Evolutionary conservation across 2,113 vertebrate species (phyloP).

Genomic region (Danio rerio): DNA sequence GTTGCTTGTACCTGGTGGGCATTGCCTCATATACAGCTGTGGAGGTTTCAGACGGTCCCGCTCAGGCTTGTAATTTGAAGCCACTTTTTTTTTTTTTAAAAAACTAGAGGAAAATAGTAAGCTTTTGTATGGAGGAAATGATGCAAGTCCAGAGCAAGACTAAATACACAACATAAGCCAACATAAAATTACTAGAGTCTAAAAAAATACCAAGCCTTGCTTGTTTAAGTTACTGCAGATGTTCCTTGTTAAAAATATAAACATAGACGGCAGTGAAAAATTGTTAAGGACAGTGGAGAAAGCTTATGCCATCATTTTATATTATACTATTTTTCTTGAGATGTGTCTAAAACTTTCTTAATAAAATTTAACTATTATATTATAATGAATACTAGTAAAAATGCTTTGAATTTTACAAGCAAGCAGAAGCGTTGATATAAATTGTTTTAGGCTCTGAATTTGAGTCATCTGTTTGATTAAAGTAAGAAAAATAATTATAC

Average conservation of each 20-base stretch:
- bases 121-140: background rate
- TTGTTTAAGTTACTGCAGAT: background rate
- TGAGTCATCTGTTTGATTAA: too few relatives aligned
- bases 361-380: too few relatives aligned
- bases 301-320: too few relatives aligned
- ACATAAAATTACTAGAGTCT: background rate
- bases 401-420: too few relatives aligned
- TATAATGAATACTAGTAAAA: too few relatives aligned
- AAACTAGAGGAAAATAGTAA: background rate
- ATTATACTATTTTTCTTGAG: too few relatives aligned
- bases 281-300: too few relatives aligned
- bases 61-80: background rate
- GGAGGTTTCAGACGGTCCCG: background rate
- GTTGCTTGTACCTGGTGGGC: background rate
- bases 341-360: too few relatives aligned
- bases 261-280: background rate
- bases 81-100: background rate
- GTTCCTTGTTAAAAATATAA: background rate
- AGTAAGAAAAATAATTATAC: too few relatives aligned
- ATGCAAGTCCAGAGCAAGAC: conserved; percentile 39
- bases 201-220: background rate
- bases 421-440: too few relatives aligned
- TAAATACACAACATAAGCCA: background rate
- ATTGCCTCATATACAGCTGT: background rate
- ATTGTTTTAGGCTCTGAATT: too few relatives aligned